Conservation (phyloP, 1,140 invertebrate species). For the Drosophila jambulina region DNA sequence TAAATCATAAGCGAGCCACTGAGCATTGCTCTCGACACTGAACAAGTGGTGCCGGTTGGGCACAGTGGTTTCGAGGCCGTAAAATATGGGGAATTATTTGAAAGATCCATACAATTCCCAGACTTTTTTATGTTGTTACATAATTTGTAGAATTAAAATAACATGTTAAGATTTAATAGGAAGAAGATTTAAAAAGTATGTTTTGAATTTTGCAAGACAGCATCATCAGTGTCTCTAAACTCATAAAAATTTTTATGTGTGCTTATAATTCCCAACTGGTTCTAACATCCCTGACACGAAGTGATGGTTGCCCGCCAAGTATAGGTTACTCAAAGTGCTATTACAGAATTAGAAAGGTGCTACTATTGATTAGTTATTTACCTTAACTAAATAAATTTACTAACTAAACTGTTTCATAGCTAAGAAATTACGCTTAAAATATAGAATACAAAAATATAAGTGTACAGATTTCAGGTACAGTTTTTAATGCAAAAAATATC, state of each 20-base stretch:
- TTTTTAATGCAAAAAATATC: background rate
- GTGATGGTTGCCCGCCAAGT: too few relatives aligned
- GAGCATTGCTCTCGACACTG: slow-evolving; percentile 41
- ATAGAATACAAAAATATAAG: too few relatives aligned
- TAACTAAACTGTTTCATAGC: too few relatives aligned
- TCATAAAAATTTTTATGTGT: too few relatives aligned
- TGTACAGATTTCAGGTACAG: background rate
- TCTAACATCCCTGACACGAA: too few relatives aligned
- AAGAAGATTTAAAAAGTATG: background rate
- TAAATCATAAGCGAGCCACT: slow-evolving; percentile 79
- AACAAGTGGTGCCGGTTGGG: background rate
- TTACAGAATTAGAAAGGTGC: too few relatives aligned
- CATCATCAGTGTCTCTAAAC: background rate
- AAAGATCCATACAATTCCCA: rapidly evolving
- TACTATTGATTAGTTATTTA: too few relatives aligned
- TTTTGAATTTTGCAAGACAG: rapidly evolving
- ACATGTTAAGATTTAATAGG: background rate
- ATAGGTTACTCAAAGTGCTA: too few relatives aligned
- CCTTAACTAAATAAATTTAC: too few relatives aligned
- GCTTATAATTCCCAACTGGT: too few relatives aligned
- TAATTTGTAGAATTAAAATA: background rate
- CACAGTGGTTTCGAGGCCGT: slow-evolving; percentile 1
- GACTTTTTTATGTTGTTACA: background rate
- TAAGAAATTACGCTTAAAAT: too few relatives aligned
- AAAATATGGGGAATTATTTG: background rate